Evolutionary conservation across 2,113 vertebrate genomes (phyloP).

Genomic region (Eolophus roseicapilla): DNA sequence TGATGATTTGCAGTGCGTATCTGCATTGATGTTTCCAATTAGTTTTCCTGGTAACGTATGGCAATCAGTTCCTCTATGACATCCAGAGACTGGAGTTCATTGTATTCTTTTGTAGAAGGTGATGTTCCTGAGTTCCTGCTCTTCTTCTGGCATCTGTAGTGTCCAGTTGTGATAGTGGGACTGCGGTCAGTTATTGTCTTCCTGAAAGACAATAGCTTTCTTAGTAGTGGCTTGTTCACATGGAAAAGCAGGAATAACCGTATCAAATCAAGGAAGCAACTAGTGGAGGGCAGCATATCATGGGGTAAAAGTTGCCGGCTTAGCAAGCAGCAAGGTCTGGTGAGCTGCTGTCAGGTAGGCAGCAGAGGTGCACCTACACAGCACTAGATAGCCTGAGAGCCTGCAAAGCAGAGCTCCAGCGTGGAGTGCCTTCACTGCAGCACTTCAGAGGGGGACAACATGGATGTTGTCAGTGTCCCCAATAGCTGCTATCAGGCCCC

Average conservation of each 20-base stretch:
- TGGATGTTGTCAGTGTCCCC: neutral
- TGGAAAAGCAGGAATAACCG: neutral
- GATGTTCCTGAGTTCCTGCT: neutral
- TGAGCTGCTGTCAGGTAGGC: neutral
- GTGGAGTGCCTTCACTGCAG: neutral
- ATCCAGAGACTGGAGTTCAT: neutral
- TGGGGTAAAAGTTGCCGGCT: neutral
- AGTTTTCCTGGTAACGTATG: neutral
- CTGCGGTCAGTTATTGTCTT: neutral
- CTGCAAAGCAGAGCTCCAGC: neutral
- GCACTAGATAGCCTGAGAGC: neutral
- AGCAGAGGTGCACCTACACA: no score
- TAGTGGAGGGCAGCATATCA: neutral
- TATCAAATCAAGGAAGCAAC: neutral
- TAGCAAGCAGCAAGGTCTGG: neutral
- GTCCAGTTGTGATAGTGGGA: rapidly evolving
- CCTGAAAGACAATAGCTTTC: neutral
- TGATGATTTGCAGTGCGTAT: neutral
- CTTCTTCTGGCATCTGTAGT: neutral
- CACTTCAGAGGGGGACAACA: neutral
- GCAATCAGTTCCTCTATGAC: neutral
- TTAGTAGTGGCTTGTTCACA: neutral
- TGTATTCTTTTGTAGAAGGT: neutral
- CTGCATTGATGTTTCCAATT: neutral
- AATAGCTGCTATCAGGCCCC: neutral